Evolutionary conservation across 2,113 vertebrate genomes (phyloP), one percentile per base, ranked within the genome.

Genomic region (Salvelinus alpinus): DNA sequence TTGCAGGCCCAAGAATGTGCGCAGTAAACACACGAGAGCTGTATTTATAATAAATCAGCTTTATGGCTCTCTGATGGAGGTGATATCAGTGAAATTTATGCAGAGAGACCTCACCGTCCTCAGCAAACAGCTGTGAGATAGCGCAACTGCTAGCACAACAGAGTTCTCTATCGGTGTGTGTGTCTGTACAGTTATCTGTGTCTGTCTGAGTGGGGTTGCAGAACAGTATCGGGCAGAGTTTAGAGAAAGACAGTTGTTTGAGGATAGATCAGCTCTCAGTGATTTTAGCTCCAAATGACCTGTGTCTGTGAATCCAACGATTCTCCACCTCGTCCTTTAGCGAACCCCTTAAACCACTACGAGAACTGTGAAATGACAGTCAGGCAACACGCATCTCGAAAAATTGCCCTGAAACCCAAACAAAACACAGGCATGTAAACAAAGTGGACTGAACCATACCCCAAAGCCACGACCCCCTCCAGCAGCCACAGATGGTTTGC

Each of bases 21-120:
- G 92, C 95, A 94, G 94, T 98, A 98, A 98, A 98, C 96, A 97
- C 94, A 95, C 84, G 92, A 94, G 95, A 94, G 91, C 95, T 92
- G 93, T 97, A 96, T 98, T 98, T 98, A 98, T 96, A 96, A 99
- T 99, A 97, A 95, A 95, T 99, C 97, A 97, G 93, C 95, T 96
- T 98, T 98, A 98, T 98, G 95, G 96, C 94, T 94, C 95, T 95
- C 95, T 94, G 94, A 97, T 99, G 97, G 96, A 89, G 96, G 94
- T 96, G 96, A 96, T 98, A 97, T 97, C 95, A 95, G 94, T 86
- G 86, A 91, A 95, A 96, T 98, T 98, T 97, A 98, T 95, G 94
- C 94, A 92, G 93, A 87, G 90, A 94, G 94, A 95, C 94, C 94
- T 95, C 86, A 78, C 90, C 90, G 92, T 92, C 90, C 92, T 93